These are phyloP conservation scores for Corythaixoides concolor DNA, from an alignment of 2,113 vertebrate species.

Conservation along the genomic window DNA sequence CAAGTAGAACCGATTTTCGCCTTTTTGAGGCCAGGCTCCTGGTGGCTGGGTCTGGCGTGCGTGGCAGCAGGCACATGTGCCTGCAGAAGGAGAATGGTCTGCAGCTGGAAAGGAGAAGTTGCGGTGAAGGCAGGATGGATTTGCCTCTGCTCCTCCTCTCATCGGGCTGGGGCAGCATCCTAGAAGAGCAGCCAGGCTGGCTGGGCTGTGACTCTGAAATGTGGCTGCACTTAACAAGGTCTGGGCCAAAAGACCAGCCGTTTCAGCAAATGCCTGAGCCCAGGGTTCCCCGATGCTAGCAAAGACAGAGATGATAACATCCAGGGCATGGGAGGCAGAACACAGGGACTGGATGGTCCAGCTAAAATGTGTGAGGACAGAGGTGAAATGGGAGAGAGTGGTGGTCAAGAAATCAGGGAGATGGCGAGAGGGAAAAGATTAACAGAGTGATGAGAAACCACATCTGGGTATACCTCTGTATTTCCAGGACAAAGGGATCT, in stretches of 20 bases:
- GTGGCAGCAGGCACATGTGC: background rate
- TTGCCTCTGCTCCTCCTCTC: background rate
- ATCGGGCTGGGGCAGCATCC: background rate
- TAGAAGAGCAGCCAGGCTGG: background rate
- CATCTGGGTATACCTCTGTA: background rate
- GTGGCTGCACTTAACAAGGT: background rate
- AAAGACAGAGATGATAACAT: background rate
- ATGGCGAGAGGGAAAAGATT: background rate
- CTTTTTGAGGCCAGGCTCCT: background rate
- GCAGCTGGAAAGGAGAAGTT: background rate
- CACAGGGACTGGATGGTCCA: background rate
- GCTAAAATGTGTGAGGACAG: background rate
- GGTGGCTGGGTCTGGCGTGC: background rate
- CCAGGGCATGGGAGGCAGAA: background rate
- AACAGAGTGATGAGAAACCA: background rate
- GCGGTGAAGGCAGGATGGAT: background rate
- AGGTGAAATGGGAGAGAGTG: background rate
- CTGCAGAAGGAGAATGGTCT: background rate
- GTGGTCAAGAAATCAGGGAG: background rate
- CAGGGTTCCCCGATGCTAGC: background rate
- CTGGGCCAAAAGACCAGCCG: background rate
- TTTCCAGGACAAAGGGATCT: slow-evolving; percentile 30
- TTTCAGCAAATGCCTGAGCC: background rate
- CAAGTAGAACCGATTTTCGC: slow-evolving; percentile 23
- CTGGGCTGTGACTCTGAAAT: background rate